Base-by-base conservation (phyloP, 2,888 invertebrate species). In the Heliconius aoede region DNA sequence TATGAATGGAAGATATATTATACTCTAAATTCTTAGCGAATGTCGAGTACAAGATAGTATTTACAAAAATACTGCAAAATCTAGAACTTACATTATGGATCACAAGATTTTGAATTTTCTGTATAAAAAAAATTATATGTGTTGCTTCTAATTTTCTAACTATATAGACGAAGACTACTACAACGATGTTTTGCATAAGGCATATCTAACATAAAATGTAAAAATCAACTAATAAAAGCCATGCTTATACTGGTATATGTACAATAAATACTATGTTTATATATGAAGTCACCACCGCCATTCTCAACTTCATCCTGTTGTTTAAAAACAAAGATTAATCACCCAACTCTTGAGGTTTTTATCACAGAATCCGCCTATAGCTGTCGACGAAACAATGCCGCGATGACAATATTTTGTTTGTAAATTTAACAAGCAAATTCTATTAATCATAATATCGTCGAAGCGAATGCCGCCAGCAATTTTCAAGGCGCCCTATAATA, bases 371-470 rank as follows among this genome's bases (percentile, higher is more conserved):
- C 24, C 32, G 7, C 28, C 58, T 28, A 64, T 64, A 40, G 62
- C 71, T 51, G 60, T 32, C 58, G 30, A 30, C 51, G 46, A 76
- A 72, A 76, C 64, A 76, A 76, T 58, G 28, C 32, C 55, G 26
- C 60, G 55, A 65, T 75, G 77, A 78, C 77, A 78, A 80, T 82
- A 80, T 81, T 83, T 82, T 82, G 81, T 81, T 83, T 79, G 84
- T 86, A 84, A 85, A 87, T 86, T 85, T 83, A 84, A 80, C 83
- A 82, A 80, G 83, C 80, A 83, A 86, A 88, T 86, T 85, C 83
- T 86, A 86, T 87, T 87, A 85, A 87, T 86, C 83, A 84, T 84
- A 85, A 86, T 83, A 80, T 82, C 78, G 79, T 81, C 77, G 78
- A 78, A 79, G 78, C 67, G 75, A 80, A 80, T 77, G 81, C 84